Evolutionary conservation across 2,888 invertebrate genomes (phyloP).

Genomic region (Scaptomyza tumidula): DNA sequence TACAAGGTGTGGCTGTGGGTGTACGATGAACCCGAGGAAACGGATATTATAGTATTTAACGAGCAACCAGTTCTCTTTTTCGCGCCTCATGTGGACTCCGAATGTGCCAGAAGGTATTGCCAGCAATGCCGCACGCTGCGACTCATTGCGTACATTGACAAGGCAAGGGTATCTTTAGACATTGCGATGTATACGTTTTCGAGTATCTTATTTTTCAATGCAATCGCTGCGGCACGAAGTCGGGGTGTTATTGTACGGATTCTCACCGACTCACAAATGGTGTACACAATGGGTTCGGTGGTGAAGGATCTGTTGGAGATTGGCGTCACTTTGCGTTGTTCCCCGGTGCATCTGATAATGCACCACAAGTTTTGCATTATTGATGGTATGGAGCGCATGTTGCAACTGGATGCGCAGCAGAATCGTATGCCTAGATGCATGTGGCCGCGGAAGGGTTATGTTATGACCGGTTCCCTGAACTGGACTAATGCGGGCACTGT

Average conservation of each 20-base stretch:
- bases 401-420: background rate
- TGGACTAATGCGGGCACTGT: conserved; percentile 11
- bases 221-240: background rate
- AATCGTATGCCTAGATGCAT: background rate
- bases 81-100: background rate
- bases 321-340: background rate
- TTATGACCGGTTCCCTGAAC: conserved; percentile 19
- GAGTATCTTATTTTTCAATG: background rate
- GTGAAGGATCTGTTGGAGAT: background rate
- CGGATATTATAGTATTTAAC: conserved; percentile 3
- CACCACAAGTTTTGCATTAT: conserved; percentile 21
- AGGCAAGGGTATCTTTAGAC: conserved; percentile 12
- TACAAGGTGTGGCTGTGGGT: conserved; percentile 6
- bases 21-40: conserved; percentile 2
- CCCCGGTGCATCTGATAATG: conserved; percentile 8
- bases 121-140: background rate
- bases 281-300: background rate
- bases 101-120: conserved; percentile 4
- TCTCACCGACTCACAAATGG: conserved; percentile 20
- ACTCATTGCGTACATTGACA: background rate
- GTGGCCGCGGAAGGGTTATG: conserved; percentile 3
- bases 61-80: background rate
- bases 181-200: conserved; percentile 8
- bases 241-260: conserved; percentile 2
- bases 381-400: conserved; percentile 11